phyloP scores from a whole-genome alignment of 2,797 vertebrate species.

The Gallinago solitaria region DNA sequence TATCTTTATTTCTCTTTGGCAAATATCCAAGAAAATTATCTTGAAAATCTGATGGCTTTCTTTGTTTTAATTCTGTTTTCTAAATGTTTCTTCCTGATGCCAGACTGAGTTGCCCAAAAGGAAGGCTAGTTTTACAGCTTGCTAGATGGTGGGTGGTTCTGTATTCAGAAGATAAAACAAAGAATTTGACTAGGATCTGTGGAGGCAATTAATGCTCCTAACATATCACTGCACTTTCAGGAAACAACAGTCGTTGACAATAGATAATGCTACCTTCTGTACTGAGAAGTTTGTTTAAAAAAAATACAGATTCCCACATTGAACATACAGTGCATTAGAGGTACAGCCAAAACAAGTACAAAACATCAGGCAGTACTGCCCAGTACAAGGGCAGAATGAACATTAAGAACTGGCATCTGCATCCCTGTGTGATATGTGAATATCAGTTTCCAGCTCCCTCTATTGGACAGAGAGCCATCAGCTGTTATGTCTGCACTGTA shows the following conservation, averaged over 20 bases:
- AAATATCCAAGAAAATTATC: neutral
- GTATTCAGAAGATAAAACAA: conserved; percentile 9
- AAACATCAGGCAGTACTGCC: neutral
- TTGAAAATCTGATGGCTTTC: neutral
- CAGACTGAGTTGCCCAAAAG: neutral
- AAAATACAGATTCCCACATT: neutral
- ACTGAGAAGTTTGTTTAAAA: neutral
- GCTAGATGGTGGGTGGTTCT: neutral
- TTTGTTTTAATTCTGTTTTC: conserved; percentile 30
- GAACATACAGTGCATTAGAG: neutral
- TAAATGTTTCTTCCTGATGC: conserved; percentile 2
- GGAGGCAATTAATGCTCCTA: neutral
- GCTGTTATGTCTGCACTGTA: rapidly evolving
- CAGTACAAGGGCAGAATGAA: neutral
- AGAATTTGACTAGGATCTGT: neutral
- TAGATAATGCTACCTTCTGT: neutral
- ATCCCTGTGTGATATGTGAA: neutral
- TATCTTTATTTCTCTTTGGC: neutral
- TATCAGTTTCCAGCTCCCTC: neutral
- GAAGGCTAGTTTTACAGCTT: conserved; percentile 22
- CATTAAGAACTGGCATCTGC: too few species aligned
- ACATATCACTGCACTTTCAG: neutral
- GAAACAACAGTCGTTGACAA: neutral
- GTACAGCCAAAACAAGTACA: neutral
- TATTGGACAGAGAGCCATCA: neutral